Evolutionary conservation across 2,888 invertebrate species (phyloP).

Genomic region (Myopa testacea): DNA sequence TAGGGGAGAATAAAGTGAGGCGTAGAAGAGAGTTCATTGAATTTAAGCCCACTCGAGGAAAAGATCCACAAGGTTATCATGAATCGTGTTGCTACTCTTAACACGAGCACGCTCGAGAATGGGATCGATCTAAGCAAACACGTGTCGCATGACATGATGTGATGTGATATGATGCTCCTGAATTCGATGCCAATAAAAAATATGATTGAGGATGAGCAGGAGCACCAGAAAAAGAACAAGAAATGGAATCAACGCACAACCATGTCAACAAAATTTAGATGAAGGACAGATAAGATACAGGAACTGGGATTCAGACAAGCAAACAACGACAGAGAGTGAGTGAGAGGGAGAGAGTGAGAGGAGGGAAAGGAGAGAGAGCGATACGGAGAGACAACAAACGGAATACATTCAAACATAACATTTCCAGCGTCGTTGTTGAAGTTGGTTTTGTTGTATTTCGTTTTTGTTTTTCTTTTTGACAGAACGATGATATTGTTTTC

Average conservation of each 20-base stretch:
- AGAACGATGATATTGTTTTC: too few species aligned
- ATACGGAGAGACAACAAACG: background rate
- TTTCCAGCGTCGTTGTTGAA: background rate
- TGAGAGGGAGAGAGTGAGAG: background rate
- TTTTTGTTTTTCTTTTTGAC: too few species aligned
- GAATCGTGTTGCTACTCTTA: background rate
- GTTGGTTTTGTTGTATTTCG: background rate
- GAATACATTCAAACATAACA: background rate
- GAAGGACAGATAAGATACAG: background rate
- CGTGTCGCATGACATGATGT: slow-evolving; percentile 21
- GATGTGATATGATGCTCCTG: background rate
- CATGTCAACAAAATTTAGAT: background rate
- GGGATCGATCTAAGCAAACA: background rate
- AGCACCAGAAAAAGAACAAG: background rate
- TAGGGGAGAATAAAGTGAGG: too few species aligned
- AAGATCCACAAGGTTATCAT: background rate
- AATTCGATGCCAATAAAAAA: slow-evolving; percentile 4
- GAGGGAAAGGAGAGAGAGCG: background rate
- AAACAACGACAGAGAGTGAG: background rate
- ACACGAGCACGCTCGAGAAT: too few species aligned
- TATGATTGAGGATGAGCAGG: background rate
- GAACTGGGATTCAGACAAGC: too few species aligned
- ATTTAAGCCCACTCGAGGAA: background rate
- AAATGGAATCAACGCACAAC: slow-evolving; percentile 11
- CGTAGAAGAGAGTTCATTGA: background rate